Base-by-base conservation (phyloP, 2,797 vertebrate genomes). In the Anomalospiza imberbis region DNA sequence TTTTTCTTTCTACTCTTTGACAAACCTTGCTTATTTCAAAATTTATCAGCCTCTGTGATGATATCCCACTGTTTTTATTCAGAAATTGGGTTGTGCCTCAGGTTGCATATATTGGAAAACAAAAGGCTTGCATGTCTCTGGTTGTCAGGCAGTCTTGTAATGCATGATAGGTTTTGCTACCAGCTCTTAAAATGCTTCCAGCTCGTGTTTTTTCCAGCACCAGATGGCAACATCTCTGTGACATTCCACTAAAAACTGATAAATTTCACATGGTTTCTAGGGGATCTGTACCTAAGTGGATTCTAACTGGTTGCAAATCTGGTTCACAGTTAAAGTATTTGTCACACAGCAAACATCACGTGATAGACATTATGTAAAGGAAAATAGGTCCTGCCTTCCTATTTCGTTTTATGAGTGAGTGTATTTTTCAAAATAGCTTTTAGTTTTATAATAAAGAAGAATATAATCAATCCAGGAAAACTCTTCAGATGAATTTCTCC, bases 141-240 rank as follows among this genome's bases (percentile, higher is more conserved):
- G 79, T 50, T 95, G 89, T 85, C 72, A 92, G n/a, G 53, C 61
- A 63, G 47, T 89, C 92, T 94, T 89, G 31, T 81, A 87, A 71
- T 70, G 77, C 29, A n/a, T 78, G 66, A 28, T 89, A 93, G 36
- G 26, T 83, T 92, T 94, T 93, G 78, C 85, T 94, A 72, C 40
- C 16, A 36, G 8, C 22, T 95, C 31, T 66, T 63, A 34, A 78
- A 92, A 22, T 75, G 81, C 19, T 91, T 76, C 32, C 24, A 66
- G 32, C 12, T 91, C 13, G 12, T 54, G 9, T 1, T 50, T 83
- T 78, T 88, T 53, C 45, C 32, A 67, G 71, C 29, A 78, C 25
- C 54, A 72, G 28, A 28, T 12, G 10, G 57, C 29, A 86, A 24
- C 29, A 50, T 22, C n/a, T 68, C 10, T 57, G 9, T 55, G 31